Evolutionary conservation across 2,888 invertebrate genomes (phyloP), one percentile per base, ranked within the genome.

Genomic region (Athetis lepigone): DNA sequence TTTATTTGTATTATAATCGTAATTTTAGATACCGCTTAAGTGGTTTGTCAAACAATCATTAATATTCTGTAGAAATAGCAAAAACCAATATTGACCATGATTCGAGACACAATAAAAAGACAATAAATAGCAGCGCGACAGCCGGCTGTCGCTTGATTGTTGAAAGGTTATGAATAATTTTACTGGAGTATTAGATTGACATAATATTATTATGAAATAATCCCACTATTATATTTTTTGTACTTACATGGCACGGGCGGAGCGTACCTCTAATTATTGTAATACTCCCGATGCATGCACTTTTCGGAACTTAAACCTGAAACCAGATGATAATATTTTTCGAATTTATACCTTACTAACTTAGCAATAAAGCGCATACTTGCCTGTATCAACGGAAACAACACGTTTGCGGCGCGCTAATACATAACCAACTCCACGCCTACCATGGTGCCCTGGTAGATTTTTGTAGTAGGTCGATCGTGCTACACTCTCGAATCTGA

Each of bases 1-100:
- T 86, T 87, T 85, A 87, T 89, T 91, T 89, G 83, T 82, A 84
- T 86, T 85, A 80, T 83, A 83, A 87, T 86, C 79, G 70, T 82
- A 84, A 82, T 85, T 85, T 81, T 67, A 39, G 45, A 29, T 64
- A 73, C 63, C 54, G 46, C 71, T 45, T 43, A 67, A 73, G 75
- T 75, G 71, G 60, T 59, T 51, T 8, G 58, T 61, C 67, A 73
- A 73, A 75, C 69, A 74, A 57, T 67, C 33, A 29, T 8, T 33
- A 4, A 33, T 33, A n/a, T n/a, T n/a, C n/a, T n/a, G n/a, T n/a
- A n/a, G n/a, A n/a, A n/a, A n/a, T n/a, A n/a, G n/a, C n/a, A n/a
- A n/a, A n/a, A n/a, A n/a, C n/a, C n/a, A n/a, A n/a, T n/a, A n/a
- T n/a, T n/a, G n/a, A n/a, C n/a, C n/a, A n/a, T n/a, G n/a, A n/a